Evolutionary conservation across 2,113 vertebrate species (phyloP).

Genomic region (Corvus hawaiiensis): DNA sequence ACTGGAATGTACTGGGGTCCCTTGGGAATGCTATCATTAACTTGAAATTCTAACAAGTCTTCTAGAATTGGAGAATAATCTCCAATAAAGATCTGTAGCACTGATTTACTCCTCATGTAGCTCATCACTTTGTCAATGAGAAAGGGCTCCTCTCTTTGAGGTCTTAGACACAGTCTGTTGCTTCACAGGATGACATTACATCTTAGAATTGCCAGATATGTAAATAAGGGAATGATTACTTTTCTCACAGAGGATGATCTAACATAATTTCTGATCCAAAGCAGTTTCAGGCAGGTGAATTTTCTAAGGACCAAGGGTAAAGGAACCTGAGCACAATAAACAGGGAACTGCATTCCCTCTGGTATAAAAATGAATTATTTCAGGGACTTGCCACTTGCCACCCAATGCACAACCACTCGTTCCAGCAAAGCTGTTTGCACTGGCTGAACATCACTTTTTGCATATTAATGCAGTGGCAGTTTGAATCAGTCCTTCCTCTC

Average conservation of each 20-base stretch:
- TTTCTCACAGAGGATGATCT: background rate
- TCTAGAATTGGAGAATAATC: background rate
- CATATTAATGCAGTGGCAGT: background rate
- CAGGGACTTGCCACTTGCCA: background rate
- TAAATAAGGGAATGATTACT: background rate
- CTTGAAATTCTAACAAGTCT: background rate
- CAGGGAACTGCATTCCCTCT: background rate
- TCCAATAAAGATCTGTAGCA: background rate
- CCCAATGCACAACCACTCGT: background rate
- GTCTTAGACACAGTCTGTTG: background rate
- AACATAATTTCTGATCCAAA: background rate
- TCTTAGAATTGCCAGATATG: background rate
- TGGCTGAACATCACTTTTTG: background rate
- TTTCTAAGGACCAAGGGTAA: background rate
- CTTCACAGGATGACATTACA: background rate
- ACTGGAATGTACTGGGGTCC: background rate
- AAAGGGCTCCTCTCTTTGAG: background rate
- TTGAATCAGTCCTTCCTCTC: background rate
- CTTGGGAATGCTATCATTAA: background rate
- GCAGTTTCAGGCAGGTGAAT: background rate
- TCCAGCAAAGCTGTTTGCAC: background rate
- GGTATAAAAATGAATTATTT: background rate
- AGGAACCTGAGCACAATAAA: background rate
- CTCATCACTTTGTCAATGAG: background rate
- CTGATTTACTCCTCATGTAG: background rate